A percentile compares a stretch with the other conserved stretches of the same genome.
Conservation (phyloP, 2,797 vertebrate genomes). For the Acropternis orthonyx region DNA sequence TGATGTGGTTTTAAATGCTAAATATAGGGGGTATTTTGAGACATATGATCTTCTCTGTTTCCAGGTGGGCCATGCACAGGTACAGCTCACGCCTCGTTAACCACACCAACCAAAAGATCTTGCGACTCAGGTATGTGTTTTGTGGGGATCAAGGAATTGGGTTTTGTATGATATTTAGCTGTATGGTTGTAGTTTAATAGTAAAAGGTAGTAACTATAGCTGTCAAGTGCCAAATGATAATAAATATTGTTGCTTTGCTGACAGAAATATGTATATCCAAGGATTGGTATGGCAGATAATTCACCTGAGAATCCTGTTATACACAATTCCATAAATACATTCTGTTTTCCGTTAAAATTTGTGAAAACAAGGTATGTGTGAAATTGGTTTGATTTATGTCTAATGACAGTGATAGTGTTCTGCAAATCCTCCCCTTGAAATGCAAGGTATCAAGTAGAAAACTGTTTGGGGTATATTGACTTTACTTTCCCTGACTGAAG, state of each 20-base stretch:
- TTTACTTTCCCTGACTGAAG: background rate
- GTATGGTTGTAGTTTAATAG: background rate
- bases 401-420: background rate
- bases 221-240: background rate
- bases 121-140: slow-evolving; percentile 86
- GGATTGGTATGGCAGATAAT: background rate
- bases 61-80: slow-evolving; percentile 91
- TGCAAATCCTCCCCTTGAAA: background rate
- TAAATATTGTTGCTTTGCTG: background rate
- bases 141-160: background rate
- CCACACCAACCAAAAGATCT: slow-evolving; percentile 91
- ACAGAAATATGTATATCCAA: background rate
- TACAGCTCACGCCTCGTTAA: slow-evolving; percentile 87
- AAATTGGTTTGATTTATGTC: background rate
- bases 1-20: background rate
- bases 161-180: background rate
- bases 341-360: background rate
- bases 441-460: background rate
- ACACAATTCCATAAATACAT: background rate
- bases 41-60: slow-evolving; percentile 60
- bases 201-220: background rate
- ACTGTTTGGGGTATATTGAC: background rate
- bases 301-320: background rate
- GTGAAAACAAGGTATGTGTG: background rate
- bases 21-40: background rate